Base-by-base conservation (phyloP, 2,888 invertebrate genomes). In the Campoletis raptor region DNA sequence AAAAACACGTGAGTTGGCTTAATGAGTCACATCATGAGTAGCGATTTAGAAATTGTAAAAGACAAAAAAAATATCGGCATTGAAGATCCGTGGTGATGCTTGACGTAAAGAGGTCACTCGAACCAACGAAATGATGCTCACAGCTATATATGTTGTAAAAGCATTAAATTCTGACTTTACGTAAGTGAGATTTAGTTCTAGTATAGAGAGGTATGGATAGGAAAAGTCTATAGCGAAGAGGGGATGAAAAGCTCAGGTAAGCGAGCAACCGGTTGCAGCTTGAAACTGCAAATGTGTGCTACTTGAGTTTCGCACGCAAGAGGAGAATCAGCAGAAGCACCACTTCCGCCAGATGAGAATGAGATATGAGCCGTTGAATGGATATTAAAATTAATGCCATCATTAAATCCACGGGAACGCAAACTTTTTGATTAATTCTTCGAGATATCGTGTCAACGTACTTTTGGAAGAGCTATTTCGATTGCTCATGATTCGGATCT, bases 341-440 rank as follows among this genome's bases (percentile, higher is more conserved):
- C 61, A 57, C 57, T 82, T 61, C 77, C 69, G 42, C 81, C 21
- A 66, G 61, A 74, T 76, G 77, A 84, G 82, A 77, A 82, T 83
- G 74, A 88, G 81, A 85, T 81, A 77, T 86, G 84, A 86, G 40
- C 81, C 86, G 67, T 82, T 87, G 76, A 84, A 87, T 66, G 76
- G 82, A 85, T 82, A 86, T 87, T 87, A 86, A 87, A 87, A 86
- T 87, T 83, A 82, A 87, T 86, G 86, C 64, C 79, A 18, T 81
- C 81, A 70, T 87, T 83, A 81, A 81, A 79, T 64, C 12, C 52
- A 48, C 80, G 76, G 36, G 77, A 77, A 70, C 61, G 30, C 42
- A 83, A 87, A 86, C 70, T 86, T 84, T 66, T 45, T 78, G 83
- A 86, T 87, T 76, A 79, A 86, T 86, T 79, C 36, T 69, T 37